Percentiles rank a stretch among this genome's conserved stretches.
These are phyloP conservation scores for Noctuana brunneofusca DNA, from an alignment of 2,888 invertebrate genomes.

Conservation along the genomic window DNA sequence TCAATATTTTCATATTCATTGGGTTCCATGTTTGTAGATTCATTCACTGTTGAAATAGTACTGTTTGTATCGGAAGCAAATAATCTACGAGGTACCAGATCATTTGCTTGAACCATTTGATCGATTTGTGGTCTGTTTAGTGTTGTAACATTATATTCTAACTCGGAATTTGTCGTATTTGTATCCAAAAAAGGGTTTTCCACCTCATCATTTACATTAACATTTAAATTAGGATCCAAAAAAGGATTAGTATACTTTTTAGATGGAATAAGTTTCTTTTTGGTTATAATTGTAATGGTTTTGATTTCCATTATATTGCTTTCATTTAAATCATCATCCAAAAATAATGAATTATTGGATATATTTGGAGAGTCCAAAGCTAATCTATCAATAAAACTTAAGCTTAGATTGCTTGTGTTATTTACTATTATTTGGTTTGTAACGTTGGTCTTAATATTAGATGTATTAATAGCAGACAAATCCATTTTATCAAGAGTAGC, in stretches of 20 bases:
- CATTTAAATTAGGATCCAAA: slow-evolving; percentile 60
- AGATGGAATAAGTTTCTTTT: slow-evolving; percentile 58
- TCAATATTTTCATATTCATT: slow-evolving; percentile 74
- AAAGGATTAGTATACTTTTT: slow-evolving; percentile 75
- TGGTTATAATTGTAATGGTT: slow-evolving; percentile 76
- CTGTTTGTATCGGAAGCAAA: slow-evolving; percentile 70
- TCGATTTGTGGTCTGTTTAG: slow-evolving; percentile 46
- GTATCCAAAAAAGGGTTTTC: slow-evolving; percentile 66
- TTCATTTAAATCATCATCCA: slow-evolving; percentile 78
- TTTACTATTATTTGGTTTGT: slow-evolving; percentile 68
- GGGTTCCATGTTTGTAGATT: slow-evolving; percentile 53
- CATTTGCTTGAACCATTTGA: slow-evolving; percentile 42
- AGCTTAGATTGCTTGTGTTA: slow-evolving; percentile 63
- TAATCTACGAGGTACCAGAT: slow-evolving; percentile 63
- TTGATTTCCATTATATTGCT: slow-evolving; percentile 82
- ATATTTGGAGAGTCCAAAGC: slow-evolving; percentile 67
- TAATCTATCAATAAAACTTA: slow-evolving; percentile 76
- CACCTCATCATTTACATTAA: slow-evolving; percentile 41
- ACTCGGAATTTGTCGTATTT: slow-evolving; percentile 49
- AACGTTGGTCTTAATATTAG: slow-evolving; percentile 63
- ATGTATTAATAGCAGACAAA: slow-evolving; percentile 49
- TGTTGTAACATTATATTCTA: slow-evolving; percentile 60
- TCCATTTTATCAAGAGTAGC: slow-evolving; percentile 43
- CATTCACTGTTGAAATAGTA: slow-evolving; percentile 73
- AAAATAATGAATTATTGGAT: slow-evolving; percentile 68